Evolutionary conservation across 2,113 vertebrate genomes (phyloP).

Genomic region (Chrysochloris asiatica): DNA sequence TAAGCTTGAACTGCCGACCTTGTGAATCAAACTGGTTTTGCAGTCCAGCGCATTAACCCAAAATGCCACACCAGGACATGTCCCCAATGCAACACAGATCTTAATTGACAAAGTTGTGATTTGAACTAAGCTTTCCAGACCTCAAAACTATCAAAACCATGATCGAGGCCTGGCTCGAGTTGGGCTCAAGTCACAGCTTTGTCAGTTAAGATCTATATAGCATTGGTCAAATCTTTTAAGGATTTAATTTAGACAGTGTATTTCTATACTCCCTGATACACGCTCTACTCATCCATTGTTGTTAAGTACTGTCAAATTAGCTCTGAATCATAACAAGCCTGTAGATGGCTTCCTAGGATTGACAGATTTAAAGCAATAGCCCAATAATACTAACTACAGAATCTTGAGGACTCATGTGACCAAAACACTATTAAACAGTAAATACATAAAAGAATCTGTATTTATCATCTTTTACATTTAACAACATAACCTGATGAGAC

Average conservation of each 20-base stretch:
- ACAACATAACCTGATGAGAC: neutral
- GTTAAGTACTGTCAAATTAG: no score
- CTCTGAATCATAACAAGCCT: no score
- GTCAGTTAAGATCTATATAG: neutral
- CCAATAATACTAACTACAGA: neutral
- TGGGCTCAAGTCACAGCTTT: neutral
- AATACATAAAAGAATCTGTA: neutral
- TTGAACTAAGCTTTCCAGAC: no score
- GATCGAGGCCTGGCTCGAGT: no score
- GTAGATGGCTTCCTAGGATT: no score
- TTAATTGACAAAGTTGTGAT: no score
- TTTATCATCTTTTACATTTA: neutral
- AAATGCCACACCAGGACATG: no score
- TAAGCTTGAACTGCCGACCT: no score
- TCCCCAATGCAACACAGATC: no score
- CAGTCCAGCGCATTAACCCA: neutral
- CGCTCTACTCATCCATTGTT: neutral
- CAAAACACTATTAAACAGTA: neutral
- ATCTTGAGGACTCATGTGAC: neutral
- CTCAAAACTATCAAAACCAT: no score
- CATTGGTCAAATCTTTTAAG: neutral
- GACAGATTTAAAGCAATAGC: neutral
- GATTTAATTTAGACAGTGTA: neutral
- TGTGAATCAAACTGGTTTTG: no score
- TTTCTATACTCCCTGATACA: neutral